Conservation (phyloP, 2,797 vertebrate genomes). For the Etheostoma perlongum region DNA sequence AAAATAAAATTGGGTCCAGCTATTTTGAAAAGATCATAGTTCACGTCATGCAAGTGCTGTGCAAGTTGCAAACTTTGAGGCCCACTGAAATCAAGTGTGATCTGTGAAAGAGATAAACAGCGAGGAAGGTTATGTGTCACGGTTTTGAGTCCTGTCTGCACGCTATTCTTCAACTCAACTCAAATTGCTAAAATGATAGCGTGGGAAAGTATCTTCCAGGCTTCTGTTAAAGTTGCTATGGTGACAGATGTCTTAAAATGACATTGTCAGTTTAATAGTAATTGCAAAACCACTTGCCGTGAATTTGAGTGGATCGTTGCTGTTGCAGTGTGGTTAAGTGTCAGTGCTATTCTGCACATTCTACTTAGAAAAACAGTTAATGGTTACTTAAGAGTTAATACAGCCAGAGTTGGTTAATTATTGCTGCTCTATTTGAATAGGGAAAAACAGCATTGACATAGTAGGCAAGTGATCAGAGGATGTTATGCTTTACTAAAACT, state of each 20-base stretch:
- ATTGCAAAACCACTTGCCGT: too few species aligned
- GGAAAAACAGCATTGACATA: not conserved
- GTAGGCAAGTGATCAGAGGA: conserved; percentile 9
- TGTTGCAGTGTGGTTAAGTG: not conserved
- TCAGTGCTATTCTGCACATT: not conserved
- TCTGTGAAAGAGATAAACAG: not conserved
- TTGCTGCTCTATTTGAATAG: not conserved
- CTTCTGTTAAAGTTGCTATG: not conserved
- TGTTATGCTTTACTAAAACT: not conserved
- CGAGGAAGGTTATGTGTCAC: not conserved
- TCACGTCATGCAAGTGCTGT: not conserved
- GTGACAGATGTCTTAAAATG: not conserved
- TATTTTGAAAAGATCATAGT: not conserved
- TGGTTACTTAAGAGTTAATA: not conserved
- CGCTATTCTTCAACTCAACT: too few species aligned
- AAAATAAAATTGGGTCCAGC: too few species aligned
- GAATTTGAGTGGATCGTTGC: not conserved
- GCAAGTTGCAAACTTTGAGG: not conserved
- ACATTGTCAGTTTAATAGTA: not conserved
- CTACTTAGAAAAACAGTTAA: not conserved
- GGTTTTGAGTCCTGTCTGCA: too few species aligned
- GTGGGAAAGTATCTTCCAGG: not conserved
- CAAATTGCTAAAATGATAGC: not conserved
- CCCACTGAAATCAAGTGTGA: not conserved
- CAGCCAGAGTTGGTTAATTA: not conserved